Percentiles rank a stretch among this genome's conserved stretches.
Evolutionary conservation across 2,888 invertebrate genomes (phyloP).

Genomic region (Ellobium chinense): DNA sequence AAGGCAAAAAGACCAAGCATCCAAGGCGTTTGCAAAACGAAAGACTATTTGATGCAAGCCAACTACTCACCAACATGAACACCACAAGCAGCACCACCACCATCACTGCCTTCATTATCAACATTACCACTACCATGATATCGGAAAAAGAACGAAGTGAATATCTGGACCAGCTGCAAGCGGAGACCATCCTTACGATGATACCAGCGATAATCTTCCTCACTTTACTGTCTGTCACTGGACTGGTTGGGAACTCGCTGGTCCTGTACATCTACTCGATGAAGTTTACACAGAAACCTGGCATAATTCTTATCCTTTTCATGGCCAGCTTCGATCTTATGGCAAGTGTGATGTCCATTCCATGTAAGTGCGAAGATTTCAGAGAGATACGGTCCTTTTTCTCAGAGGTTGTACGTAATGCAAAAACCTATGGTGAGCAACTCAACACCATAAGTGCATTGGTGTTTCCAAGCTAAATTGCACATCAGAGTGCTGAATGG

Average conservation of each 20-base stretch:
- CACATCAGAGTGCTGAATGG: too few species aligned
- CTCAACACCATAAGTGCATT: too few species aligned
- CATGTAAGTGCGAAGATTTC: too few species aligned
- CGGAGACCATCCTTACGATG: conserved; percentile 3
- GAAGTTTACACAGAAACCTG: background rate
- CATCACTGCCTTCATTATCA: background rate
- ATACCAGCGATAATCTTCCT: conserved; percentile 21
- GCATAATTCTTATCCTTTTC: background rate
- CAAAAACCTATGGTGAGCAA: too few species aligned
- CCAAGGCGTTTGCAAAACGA: too few species aligned
- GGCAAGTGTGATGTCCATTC: conserved; percentile 15
- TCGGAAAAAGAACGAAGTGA: conserved; percentile 2
- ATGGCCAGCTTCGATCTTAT: conserved; percentile 20
- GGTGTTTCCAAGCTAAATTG: too few species aligned
- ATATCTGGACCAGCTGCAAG: conserved; percentile 15
- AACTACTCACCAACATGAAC: too few species aligned
- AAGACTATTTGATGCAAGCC: too few species aligned
- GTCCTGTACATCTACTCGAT: conserved; percentile 4
- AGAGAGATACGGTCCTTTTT: too few species aligned
- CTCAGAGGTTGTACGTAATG: too few species aligned
- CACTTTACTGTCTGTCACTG: background rate
- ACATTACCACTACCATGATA: background rate
- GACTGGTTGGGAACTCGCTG: conserved; percentile 12
- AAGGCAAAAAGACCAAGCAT: too few species aligned
- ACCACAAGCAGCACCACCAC: background rate